Evolutionary conservation across 2,888 invertebrate species (phyloP).

Genomic region (Ophraella communa): DNA sequence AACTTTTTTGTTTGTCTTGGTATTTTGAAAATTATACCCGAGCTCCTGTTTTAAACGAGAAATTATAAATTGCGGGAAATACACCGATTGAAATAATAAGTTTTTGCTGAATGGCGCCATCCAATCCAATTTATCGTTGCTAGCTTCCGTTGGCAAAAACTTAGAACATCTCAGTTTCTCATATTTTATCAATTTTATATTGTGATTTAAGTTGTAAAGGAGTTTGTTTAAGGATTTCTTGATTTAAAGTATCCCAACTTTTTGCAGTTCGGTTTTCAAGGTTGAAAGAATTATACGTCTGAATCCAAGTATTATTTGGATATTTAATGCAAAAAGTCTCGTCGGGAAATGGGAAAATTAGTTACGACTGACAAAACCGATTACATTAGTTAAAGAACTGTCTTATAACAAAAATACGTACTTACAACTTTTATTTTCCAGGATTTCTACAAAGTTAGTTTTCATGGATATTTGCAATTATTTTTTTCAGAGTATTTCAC

Average conservation of each 20-base stretch:
- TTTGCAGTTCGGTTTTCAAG: neutral
- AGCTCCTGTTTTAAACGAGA: conserved; percentile 8
- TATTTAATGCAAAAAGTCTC: neutral
- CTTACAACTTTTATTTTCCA: no score
- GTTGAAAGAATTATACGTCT: conserved; percentile 6
- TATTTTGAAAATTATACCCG: neutral
- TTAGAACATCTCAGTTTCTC: conserved; percentile 24
- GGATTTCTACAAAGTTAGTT: no score
- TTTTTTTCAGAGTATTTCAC: no score
- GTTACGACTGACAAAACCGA: neutral
- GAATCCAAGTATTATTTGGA: neutral
- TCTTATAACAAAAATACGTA: neutral
- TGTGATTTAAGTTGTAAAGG: conserved; percentile 6
- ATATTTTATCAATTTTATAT: conserved; percentile 21
- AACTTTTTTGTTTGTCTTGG: neutral
- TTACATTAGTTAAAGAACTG: neutral
- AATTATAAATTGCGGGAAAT: conserved; percentile 27
- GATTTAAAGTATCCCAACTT: neutral
- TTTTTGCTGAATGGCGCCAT: conserved; percentile 29
- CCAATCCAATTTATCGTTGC: conserved; percentile 15
- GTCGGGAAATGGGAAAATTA: neutral
- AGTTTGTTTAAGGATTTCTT: conserved; percentile 7
- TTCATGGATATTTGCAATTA: no score
- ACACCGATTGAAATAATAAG: conserved; percentile 27
- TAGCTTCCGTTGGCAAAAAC: conserved; percentile 24